A percentile compares a stretch with the other conserved stretches of the same genome.
Evolutionary conservation across 1,140 invertebrate species (phyloP).

Genomic region (Oncopeltus fasciatus): DNA sequence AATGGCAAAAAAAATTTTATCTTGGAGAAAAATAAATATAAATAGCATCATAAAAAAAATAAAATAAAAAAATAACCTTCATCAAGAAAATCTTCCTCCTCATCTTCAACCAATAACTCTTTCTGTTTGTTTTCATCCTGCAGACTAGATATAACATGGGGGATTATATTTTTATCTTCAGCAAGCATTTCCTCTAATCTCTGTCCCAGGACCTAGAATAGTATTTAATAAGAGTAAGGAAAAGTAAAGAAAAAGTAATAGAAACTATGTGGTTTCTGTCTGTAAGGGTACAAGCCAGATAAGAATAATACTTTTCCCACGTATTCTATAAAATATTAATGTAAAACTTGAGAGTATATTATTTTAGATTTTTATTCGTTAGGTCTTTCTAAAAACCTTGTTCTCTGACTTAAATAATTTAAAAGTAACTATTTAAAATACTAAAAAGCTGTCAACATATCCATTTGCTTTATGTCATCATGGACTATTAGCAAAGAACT

Average conservation of each 20-base stretch:
- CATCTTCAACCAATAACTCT: constrained; percentile 76
- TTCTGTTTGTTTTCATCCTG: constrained; percentile 69
- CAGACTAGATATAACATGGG: constrained; percentile 51
- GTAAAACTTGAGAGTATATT: too few species aligned
- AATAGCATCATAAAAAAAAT: background rate
- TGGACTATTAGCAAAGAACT: too few species aligned
- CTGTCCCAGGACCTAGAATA: constrained; percentile 57
- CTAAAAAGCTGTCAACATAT: too few species aligned
- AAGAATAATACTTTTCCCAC: too few species aligned
- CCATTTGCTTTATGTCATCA: too few species aligned
- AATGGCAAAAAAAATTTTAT: background rate
- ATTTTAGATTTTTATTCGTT: too few species aligned
- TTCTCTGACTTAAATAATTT: too few species aligned
- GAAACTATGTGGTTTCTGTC: too few species aligned
- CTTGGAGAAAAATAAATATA: background rate
- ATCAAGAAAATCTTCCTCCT: constrained; percentile 96
- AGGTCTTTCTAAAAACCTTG: too few species aligned
- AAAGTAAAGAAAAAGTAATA: background rate
- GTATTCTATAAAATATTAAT: too few species aligned
- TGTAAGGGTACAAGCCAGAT: too few species aligned
- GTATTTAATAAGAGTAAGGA: background rate
- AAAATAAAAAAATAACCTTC: constrained; percentile 49
- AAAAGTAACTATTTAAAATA: too few species aligned
- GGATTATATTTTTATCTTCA: constrained; percentile 56
- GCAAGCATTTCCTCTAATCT: constrained; percentile 69